These are phyloP conservation scores for Hiodon alosoides DNA, from an alignment of 2,113 vertebrate species.

Conservation along the genomic window DNA sequence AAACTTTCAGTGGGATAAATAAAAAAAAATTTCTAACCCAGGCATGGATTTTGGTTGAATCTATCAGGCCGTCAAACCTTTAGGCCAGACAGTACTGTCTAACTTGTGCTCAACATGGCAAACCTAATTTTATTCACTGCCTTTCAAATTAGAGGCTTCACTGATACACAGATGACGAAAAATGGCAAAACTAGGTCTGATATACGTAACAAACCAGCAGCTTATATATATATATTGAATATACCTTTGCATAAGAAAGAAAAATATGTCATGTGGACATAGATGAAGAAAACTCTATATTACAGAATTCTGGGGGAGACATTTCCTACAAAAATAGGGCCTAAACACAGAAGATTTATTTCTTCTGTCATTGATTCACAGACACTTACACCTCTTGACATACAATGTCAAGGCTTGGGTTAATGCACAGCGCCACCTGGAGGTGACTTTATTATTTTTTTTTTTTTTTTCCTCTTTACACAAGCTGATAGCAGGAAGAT, in stretches of 20 bases:
- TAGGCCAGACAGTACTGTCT: no score
- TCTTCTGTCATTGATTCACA: not conserved
- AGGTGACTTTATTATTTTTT: constrained; percentile 26
- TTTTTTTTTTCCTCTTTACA: no score
- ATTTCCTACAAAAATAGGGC: not conserved
- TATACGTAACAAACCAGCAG: not conserved
- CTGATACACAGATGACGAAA: not conserved
- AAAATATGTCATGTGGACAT: constrained; percentile 1
- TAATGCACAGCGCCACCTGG: constrained; percentile 41
- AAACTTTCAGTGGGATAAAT: no score
- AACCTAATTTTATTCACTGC: no score
- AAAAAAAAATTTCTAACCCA: no score
- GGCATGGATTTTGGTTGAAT: no score
- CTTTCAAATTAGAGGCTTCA: not conserved
- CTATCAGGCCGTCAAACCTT: no score
- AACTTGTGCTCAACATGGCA: no score
- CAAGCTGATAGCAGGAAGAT: constrained; percentile 32
- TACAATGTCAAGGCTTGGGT: constrained; percentile 20
- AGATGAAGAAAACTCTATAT: not conserved
- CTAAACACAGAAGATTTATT: not conserved
- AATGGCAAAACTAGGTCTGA: not conserved
- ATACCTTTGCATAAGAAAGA: constrained; percentile 3
- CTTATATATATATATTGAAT: not conserved
- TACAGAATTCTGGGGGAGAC: not conserved
- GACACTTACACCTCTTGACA: not conserved